phyloP scores from a whole-genome alignment of 2,797 vertebrate species.

The Prunella strophiata region DNA sequence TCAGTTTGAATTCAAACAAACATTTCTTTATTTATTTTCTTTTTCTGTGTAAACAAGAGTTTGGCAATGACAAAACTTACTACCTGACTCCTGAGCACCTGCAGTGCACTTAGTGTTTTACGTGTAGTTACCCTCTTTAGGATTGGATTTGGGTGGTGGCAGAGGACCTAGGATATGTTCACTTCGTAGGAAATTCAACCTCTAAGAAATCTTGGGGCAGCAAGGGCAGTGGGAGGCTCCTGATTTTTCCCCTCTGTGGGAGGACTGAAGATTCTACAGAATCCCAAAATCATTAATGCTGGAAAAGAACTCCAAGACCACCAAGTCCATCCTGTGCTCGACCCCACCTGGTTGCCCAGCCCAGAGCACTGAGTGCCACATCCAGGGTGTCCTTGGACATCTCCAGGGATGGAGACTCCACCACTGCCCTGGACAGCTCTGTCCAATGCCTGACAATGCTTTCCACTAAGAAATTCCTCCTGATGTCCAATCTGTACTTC shows the following conservation, averaged over 20 bases:
- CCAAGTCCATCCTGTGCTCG: fast-evolving
- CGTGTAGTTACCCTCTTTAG: not conserved
- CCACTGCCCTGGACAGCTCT: not conserved
- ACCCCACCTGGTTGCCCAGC: not conserved
- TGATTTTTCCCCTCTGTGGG: not conserved
- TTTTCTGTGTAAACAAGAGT: not conserved
- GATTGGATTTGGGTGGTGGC: no score
- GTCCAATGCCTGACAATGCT: not conserved
- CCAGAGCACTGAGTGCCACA: not conserved
- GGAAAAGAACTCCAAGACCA: not conserved
- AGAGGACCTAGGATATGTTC: not conserved
- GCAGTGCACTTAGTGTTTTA: not conserved
- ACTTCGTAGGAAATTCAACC: not conserved
- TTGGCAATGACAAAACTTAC: not conserved
- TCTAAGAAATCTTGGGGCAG: not conserved
- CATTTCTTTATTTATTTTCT: not conserved
- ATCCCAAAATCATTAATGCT: not conserved
- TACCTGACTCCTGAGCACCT: not conserved
- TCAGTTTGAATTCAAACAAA: not conserved
- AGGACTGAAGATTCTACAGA: not conserved
- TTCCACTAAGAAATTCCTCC: not conserved
- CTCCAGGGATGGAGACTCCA: not conserved
- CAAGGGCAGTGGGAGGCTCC: not conserved
- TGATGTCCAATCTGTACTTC: not conserved
- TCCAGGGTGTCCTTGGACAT: not conserved